phyloP scores from a whole-genome alignment of 2,888 invertebrate species.

The Campoletis raptor region DNA sequence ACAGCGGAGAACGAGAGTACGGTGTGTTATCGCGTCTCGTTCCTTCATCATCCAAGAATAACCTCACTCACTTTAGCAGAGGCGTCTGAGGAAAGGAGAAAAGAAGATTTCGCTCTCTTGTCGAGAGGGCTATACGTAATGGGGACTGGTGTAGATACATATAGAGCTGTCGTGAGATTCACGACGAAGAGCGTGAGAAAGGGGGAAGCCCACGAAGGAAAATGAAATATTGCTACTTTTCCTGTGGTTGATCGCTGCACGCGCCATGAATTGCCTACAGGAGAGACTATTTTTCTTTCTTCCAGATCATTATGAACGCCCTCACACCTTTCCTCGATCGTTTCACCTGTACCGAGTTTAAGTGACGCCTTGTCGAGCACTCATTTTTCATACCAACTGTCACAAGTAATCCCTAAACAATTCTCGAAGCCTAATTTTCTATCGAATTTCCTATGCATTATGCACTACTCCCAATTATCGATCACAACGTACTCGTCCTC shows the following conservation, averaged over 20 bases:
- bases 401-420: neutral
- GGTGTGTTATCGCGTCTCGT: slow-evolving; percentile 43
- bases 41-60: slow-evolving; percentile 36
- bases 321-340: slow-evolving; percentile 45
- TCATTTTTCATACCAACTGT: neutral
- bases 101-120: slow-evolving; percentile 36
- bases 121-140: slow-evolving; percentile 40
- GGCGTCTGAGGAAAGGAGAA: neutral
- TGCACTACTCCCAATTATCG: slow-evolving; percentile 9
- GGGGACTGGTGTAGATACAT: slow-evolving; percentile 11
- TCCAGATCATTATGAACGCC: slow-evolving; percentile 53
- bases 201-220: slow-evolving; percentile 29
- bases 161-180: neutral
- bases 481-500: slow-evolving; percentile 2
- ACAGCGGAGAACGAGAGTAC: slow-evolving; percentile 3
- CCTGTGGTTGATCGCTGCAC: slow-evolving; percentile 40
- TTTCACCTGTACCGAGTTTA: neutral
- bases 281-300: slow-evolving; percentile 59
- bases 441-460: slow-evolving; percentile 4
- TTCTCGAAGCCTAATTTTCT: neutral
- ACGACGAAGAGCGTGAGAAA: neutral
- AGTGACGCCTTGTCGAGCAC: slow-evolving; percentile 8
- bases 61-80: slow-evolving; percentile 24
- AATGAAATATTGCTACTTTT: slow-evolving; percentile 58
- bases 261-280: slow-evolving; percentile 42